phyloP scores from a whole-genome alignment of 2,888 invertebrate genomes.

The Erebia ligea region DNA sequence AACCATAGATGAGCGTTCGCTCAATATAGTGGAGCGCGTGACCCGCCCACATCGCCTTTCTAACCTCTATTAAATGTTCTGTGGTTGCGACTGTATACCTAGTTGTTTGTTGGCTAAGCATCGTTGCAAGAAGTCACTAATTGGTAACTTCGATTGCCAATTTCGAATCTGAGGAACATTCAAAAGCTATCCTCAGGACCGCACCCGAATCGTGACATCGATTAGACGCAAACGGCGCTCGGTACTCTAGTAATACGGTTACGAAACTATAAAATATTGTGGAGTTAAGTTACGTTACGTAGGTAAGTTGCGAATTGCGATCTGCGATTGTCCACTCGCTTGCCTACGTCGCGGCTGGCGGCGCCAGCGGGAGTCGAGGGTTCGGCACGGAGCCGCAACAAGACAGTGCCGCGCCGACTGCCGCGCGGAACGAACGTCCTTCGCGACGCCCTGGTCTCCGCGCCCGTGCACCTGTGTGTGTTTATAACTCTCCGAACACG shows the following conservation, averaged over 20 bases:
- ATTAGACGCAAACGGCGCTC: slow-evolving; percentile 69
- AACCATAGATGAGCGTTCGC: too few relatives aligned
- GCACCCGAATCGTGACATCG: slow-evolving; percentile 78
- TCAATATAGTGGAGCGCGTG: too few relatives aligned
- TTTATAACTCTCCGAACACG: slow-evolving; percentile 65
- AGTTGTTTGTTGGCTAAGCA: background rate
- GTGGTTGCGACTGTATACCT: background rate
- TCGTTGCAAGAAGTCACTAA: background rate
- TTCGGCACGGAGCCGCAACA: background rate
- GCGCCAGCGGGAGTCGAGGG: slow-evolving; percentile 29
- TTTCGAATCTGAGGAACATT: slow-evolving; percentile 37
- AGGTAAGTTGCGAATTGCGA: slow-evolving; percentile 75
- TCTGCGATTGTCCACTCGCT: slow-evolving; percentile 57
- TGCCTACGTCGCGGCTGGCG: slow-evolving; percentile 27
- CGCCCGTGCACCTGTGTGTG: slow-evolving; percentile 66
- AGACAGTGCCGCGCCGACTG: slow-evolving; percentile 56
- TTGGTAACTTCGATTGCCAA: slow-evolving; percentile 24
- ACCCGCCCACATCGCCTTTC: too few relatives aligned
- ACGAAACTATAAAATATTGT: slow-evolving; percentile 81
- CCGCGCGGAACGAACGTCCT: slow-evolving; percentile 49
- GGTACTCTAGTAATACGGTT: slow-evolving; percentile 76
- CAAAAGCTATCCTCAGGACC: slow-evolving; percentile 48
- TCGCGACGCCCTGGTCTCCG: slow-evolving; percentile 45
- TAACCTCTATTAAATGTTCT: too few relatives aligned
- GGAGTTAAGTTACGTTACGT: slow-evolving; percentile 77